Percentiles rank a stretch among this genome's conserved stretches.
Evolutionary conservation across 2,113 vertebrate genomes (phyloP).

Genomic region (Ornithorhynchus anatinus): DNA sequence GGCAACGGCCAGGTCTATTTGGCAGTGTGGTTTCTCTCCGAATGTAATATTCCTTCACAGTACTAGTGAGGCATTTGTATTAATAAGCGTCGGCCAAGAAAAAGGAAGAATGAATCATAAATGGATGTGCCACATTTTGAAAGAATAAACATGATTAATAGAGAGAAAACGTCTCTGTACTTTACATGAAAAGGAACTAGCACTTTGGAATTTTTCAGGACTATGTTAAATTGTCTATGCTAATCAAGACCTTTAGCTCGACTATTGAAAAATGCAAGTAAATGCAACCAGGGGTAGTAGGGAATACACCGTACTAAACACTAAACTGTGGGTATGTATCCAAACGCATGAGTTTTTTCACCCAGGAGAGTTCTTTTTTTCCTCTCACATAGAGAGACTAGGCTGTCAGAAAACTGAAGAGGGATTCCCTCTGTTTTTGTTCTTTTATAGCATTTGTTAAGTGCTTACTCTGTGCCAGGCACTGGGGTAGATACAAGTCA

Average conservation of each 20-base stretch:
- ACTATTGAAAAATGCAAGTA: background rate
- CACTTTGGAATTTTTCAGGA: background rate
- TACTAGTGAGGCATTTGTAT: background rate
- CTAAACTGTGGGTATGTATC: no score
- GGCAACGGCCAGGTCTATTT: accelerated
- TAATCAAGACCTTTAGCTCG: background rate
- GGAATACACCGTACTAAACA: no score
- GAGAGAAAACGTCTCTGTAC: background rate
- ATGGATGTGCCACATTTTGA: background rate
- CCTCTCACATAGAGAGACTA: no score
- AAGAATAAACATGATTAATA: background rate
- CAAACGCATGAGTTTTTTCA: no score
- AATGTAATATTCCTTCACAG: background rate
- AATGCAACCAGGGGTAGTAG: background rate
- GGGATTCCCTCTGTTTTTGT: no score
- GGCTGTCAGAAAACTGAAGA: no score
- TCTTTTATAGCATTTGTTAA: no score
- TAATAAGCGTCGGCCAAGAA: background rate
- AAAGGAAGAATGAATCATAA: background rate
- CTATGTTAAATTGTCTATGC: background rate
- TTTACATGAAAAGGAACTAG: background rate
- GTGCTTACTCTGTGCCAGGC: no score
- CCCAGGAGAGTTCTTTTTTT: no score
- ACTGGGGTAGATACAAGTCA: no score
- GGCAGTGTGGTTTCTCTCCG: background rate